Evolutionary conservation across 2,113 vertebrate species (phyloP), one percentile per base, ranked within the genome.

Genomic region (Cephalophus harveyi): DNA sequence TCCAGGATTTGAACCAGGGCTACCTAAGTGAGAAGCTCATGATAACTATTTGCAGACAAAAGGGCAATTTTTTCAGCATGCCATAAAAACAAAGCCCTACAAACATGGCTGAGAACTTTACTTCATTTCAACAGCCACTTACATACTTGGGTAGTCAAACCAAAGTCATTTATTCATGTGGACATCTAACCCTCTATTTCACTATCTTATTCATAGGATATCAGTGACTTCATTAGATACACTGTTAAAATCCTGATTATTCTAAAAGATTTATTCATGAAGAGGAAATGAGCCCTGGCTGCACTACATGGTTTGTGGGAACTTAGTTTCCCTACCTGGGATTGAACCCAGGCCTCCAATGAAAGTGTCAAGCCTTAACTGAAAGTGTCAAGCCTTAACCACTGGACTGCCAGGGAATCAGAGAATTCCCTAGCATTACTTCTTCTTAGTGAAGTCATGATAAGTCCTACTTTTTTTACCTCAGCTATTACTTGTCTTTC

Each of bases 261-360:
- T 87, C 62, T 27, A 86, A 23, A 97, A 92, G 40, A 64, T 94
- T 83, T 84, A 90, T 87, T 74, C 81, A 27, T 82, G 76, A 95
- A 84, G 87, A 97, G 94, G 64, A 95, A 92, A 97, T 92, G 43
- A 97, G 84, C 7, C 85, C n/a, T 16, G 16, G n/a, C 43, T 46
- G 13, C 7, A 28, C 74, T 46, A 28, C 25, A 28, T 78, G 25
- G 74, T 43, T 78, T 78, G 74, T 28, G 43, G 43, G 25, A 78
- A 46, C 25, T 28, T 28, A 28, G 14, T 78, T 46, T 1, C 43
- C 40, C 25, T 27, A 46, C 14, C 74, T 46, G 74, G 40, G 43
- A 78, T 23, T 78, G 40, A 78, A 46, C 25, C 25, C 40, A 78
- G 74, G 40, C 40, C 43, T 46, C 74, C 74, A 78, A 8, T 46